These are phyloP conservation scores for Oplegnathus fasciatus DNA, from an alignment of 2,113 vertebrate genomes.

Conservation along the genomic window DNA sequence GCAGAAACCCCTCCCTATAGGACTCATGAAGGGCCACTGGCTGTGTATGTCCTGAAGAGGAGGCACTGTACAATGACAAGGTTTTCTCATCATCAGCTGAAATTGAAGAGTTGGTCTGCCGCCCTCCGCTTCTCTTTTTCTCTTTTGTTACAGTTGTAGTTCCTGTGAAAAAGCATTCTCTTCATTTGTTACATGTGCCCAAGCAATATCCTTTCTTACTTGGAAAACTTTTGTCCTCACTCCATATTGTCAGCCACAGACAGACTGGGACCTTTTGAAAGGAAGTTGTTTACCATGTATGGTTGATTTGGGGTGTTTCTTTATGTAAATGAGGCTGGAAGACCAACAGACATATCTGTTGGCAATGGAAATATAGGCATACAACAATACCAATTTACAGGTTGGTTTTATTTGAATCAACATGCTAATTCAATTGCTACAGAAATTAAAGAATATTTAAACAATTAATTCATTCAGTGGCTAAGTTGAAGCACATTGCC, in stretches of 20 bases:
- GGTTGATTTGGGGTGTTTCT: too few relatives aligned
- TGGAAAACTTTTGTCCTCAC: too few relatives aligned
- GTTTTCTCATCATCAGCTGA: not conserved
- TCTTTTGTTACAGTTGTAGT: not conserved
- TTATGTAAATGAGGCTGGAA: too few relatives aligned
- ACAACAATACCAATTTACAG: not conserved
- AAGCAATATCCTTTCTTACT: not conserved
- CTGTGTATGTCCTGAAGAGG: too few relatives aligned
- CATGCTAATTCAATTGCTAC: not conserved
- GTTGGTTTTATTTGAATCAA: not conserved
- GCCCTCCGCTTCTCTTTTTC: too few relatives aligned
- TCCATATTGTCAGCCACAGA: too few relatives aligned
- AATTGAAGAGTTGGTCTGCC: not conserved
- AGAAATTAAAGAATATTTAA: not conserved
- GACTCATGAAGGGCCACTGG: not conserved
- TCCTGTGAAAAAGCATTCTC: not conserved
- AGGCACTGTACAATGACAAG: not conserved
- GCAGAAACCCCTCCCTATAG: not conserved
- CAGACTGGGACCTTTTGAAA: too few relatives aligned
- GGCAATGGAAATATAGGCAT: too few relatives aligned
- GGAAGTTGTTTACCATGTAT: too few relatives aligned
- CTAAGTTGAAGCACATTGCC: not conserved
- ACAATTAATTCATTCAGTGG: not conserved
- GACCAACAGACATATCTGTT: too few relatives aligned
- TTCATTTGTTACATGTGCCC: not conserved